Percentiles rank a stretch among this genome's conserved stretches.
Evolutionary conservation across 1,140 invertebrate genomes (phyloP).

Genomic region (Procambarus clarkii): DNA sequence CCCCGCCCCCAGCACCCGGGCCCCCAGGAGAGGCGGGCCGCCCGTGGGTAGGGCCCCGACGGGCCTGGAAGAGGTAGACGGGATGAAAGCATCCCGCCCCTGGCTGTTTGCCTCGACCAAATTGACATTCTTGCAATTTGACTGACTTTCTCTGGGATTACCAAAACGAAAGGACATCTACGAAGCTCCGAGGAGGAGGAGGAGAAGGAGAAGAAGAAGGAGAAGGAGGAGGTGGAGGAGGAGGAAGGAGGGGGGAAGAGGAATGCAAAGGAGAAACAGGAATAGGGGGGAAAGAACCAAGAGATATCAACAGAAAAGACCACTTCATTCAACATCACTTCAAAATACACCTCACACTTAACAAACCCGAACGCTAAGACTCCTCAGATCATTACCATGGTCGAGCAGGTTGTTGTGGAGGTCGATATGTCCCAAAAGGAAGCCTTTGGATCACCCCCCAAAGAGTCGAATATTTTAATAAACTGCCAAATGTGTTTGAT

Average conservation of each 20-base stretch:
- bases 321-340: too few species aligned
- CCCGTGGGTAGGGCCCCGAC: not conserved
- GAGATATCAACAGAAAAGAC: too few species aligned
- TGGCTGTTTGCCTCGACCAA: constrained; percentile 67
- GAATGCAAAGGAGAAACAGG: not conserved
- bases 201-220: not conserved
- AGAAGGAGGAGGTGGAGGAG: not conserved
- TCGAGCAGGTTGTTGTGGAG: too few species aligned
- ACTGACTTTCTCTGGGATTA: constrained; percentile 69
- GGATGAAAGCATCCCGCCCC: constrained; percentile 53
- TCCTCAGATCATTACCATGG: too few species aligned
- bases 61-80: constrained; percentile 48
- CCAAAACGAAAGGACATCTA: constrained; percentile 60
- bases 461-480: not conserved
- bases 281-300: not conserved
- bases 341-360: too few species aligned
- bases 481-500: constrained; percentile 42
- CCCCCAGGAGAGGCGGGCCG: not conserved
- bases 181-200: constrained; percentile 19
- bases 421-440: too few species aligned
- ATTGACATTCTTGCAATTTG: constrained; percentile 71
- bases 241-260: not conserved
- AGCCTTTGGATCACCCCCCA: not conserved
- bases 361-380: too few species aligned
- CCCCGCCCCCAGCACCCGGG: not conserved